A percentile compares a stretch with the other conserved stretches of the same genome.
These are phyloP conservation scores for Heliothis subflexa DNA, from an alignment of 1,140 invertebrate species.

Conservation along the genomic window DNA sequence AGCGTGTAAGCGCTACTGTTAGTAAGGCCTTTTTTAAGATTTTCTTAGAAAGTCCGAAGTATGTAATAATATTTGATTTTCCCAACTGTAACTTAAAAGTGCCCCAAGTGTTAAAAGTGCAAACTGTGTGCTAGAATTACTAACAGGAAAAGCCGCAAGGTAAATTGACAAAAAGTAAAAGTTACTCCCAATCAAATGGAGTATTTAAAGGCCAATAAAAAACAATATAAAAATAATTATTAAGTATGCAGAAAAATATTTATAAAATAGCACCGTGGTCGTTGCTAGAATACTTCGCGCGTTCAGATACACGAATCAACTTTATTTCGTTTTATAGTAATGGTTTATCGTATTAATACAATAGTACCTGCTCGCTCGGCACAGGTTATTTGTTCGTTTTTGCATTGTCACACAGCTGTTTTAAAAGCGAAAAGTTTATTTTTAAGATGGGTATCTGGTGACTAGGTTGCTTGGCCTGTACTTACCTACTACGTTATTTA, in stretches of 20 bases:
- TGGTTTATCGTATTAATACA: constrained; percentile 58
- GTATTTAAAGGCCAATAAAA: not conserved
- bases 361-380: constrained; percentile 54
- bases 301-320: constrained; percentile 38
- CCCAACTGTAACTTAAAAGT: no score
- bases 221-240: not conserved
- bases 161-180: no score
- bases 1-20: constrained; percentile 34
- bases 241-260: constrained; percentile 6
- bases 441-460: constrained; percentile 51
- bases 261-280: constrained; percentile 9
- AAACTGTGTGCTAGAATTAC: no score
- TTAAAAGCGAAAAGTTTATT: constrained; percentile 51
- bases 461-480: constrained; percentile 13
- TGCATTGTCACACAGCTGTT: constrained; percentile 55
- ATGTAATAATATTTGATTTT: no score
- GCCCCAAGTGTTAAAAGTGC: no score
- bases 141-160: no score
- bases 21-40: no score
- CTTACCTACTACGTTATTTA: constrained; percentile 7
- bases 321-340: constrained; percentile 48
- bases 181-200: not conserved
- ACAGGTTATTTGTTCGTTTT: constrained; percentile 48
- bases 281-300: constrained; percentile 21
- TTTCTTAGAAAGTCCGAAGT: no score